phyloP scores from a whole-genome alignment of 2,113 vertebrate genomes.

The Syngnathus floridae region DNA sequence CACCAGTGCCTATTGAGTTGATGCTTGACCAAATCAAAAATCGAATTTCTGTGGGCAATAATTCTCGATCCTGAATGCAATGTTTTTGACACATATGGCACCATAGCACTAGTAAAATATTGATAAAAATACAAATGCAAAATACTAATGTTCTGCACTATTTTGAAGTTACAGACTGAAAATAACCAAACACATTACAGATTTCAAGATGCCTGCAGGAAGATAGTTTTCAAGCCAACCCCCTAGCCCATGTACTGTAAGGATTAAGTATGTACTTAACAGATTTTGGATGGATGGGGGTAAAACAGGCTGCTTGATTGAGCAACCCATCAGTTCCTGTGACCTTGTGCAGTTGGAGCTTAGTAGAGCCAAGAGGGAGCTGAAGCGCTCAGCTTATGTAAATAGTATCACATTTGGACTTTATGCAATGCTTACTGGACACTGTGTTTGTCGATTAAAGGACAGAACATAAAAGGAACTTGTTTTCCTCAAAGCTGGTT shows the following conservation, averaged over 20 bases:
- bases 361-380: slow-evolving; percentile 24
- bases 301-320: slow-evolving; percentile 40
- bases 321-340: slow-evolving; percentile 42
- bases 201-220: slow-evolving; percentile 5
- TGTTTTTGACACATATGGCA: too few relatives aligned
- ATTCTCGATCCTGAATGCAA: neutral
- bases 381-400: slow-evolving; percentile 43
- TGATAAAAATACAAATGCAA: too few relatives aligned
- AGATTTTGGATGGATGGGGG: slow-evolving; percentile 47
- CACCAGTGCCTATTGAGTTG: neutral
- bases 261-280: slow-evolving; percentile 48
- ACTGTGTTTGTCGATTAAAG: neutral
- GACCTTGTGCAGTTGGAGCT: slow-evolving; percentile 46
- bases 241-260: slow-evolving; percentile 24
- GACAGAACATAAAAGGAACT: neutral
- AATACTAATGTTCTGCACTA: neutral
- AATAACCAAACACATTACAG: neutral
- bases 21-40: neutral
- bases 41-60: neutral
- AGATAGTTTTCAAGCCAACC: slow-evolving; percentile 7
- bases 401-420: slow-evolving; percentile 48
- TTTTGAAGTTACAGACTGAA: neutral
- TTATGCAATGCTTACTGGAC: slow-evolving; percentile 35
- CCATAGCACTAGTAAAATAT: neutral
- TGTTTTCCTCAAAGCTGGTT: neutral